Evolutionary conservation across 2,797 vertebrate genomes (phyloP).

Genomic region (Hybognathus amarus): DNA sequence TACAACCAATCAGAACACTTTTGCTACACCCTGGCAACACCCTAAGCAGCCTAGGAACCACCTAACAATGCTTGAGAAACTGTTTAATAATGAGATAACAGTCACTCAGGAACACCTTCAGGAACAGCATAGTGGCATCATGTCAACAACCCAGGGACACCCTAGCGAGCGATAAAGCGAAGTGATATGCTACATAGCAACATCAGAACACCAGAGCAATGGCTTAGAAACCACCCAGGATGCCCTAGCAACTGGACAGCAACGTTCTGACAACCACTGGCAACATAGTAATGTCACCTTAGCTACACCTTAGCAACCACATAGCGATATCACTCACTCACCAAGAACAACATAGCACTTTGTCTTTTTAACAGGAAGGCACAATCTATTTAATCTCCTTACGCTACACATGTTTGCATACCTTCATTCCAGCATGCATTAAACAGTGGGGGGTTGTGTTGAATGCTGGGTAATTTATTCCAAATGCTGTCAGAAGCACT

Average conservation of each 20-base stretch:
- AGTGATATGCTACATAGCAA: background rate
- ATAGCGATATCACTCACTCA: background rate
- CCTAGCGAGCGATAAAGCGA: background rate
- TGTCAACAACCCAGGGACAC: background rate
- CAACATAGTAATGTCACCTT: too few relatives aligned
- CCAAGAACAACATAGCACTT: background rate
- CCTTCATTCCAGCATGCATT: slow-evolving; percentile 16
- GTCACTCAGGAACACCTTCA: background rate
- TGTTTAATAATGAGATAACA: background rate
- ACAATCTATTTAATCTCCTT: background rate
- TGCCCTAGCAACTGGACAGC: background rate
- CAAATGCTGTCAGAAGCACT: slow-evolving; percentile 34
- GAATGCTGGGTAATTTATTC: slow-evolving; percentile 48
- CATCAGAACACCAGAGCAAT: background rate
- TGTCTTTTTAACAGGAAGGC: background rate
- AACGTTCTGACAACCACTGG: too few relatives aligned
- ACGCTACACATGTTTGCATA: background rate
- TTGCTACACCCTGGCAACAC: background rate
- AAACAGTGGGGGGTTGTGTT: background rate
- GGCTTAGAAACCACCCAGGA: background rate
- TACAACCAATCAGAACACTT: background rate
- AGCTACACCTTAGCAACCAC: background rate
- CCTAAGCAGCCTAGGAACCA: background rate
- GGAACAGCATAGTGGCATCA: background rate
- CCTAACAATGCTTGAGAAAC: background rate